These are phyloP conservation scores for Botia kubotai DNA, from an alignment of 2,797 vertebrate species.

Conservation along the genomic window DNA sequence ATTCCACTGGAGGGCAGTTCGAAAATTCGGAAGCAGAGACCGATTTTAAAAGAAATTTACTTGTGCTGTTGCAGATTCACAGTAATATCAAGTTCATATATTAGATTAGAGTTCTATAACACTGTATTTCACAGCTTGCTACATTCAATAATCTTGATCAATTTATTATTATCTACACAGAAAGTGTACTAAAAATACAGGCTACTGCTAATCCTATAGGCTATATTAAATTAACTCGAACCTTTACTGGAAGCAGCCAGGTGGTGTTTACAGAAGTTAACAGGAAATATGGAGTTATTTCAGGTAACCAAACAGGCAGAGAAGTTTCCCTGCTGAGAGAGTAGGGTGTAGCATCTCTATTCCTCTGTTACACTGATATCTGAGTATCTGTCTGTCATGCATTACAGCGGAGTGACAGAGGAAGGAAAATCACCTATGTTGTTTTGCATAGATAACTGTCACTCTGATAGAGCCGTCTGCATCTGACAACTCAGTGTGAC, in stretches of 20 bases:
- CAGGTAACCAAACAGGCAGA: constrained; percentile 47
- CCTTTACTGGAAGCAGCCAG: constrained; percentile 23
- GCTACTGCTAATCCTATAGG: neutral
- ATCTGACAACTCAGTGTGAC: constrained; percentile 46
- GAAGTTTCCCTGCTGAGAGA: constrained; percentile 52
- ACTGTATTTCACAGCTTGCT: neutral
- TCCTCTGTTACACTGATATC: constrained; percentile 55
- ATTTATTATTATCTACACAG: neutral
- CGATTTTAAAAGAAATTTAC: neutral
- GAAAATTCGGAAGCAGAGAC: no score
- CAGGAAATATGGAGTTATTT: constrained; percentile 53
- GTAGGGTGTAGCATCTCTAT: constrained; percentile 49
- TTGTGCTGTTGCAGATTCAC: neutral
- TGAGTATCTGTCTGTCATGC: constrained; percentile 51
- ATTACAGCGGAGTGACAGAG: constrained; percentile 34
- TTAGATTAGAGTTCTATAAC: no score
- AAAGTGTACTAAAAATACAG: neutral
- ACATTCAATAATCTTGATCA: neutral
- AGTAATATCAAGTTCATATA: neutral
- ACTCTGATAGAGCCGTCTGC: constrained; percentile 45
- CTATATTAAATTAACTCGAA: neutral
- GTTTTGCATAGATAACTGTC: constrained; percentile 50
- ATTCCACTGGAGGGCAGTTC: no score
- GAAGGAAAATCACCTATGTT: constrained; percentile 30
- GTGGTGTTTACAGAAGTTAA: constrained; percentile 48